A percentile compares a stretch with the other conserved stretches of the same genome.
Evolutionary conservation across 2,113 vertebrate species (phyloP).

Genomic region (Anarrhichthys ocellatus): DNA sequence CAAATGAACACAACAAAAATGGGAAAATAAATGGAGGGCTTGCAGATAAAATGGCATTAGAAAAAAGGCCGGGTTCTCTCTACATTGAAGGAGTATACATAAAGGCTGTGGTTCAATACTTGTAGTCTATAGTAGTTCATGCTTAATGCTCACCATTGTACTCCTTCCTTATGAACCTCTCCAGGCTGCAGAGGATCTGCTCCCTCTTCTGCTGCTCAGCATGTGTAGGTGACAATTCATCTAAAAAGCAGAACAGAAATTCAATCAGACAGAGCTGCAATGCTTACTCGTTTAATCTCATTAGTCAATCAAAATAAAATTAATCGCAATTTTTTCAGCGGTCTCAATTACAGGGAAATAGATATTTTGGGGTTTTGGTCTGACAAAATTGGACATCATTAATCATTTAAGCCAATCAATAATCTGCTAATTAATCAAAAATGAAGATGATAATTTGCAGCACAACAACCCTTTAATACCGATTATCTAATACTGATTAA

Average conservation of each 20-base stretch:
- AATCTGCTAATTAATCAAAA: neutral
- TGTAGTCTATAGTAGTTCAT: neutral
- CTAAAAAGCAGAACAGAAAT: conserved; percentile 73
- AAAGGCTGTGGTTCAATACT: neutral
- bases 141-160: conserved; percentile 89
- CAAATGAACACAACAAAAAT: neutral
- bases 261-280: neutral
- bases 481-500: neutral
- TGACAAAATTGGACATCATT: neutral
- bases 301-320: neutral
- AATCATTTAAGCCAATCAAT: neutral
- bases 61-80: neutral
- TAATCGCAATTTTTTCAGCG: neutral
- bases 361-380: neutral
- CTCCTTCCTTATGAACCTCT: conserved; percentile 97
- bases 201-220: conserved; percentile 95
- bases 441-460: neutral
- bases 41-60: neutral
- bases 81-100: neutral
- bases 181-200: conserved; percentile 93
- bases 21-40: neutral
- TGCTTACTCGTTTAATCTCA: neutral
- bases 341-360: neutral
- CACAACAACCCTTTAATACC: neutral
- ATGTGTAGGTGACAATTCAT: conserved; percentile 89